These are phyloP conservation scores for Axis porcinus DNA, from an alignment of 2,113 vertebrate species.

Conservation along the genomic window DNA sequence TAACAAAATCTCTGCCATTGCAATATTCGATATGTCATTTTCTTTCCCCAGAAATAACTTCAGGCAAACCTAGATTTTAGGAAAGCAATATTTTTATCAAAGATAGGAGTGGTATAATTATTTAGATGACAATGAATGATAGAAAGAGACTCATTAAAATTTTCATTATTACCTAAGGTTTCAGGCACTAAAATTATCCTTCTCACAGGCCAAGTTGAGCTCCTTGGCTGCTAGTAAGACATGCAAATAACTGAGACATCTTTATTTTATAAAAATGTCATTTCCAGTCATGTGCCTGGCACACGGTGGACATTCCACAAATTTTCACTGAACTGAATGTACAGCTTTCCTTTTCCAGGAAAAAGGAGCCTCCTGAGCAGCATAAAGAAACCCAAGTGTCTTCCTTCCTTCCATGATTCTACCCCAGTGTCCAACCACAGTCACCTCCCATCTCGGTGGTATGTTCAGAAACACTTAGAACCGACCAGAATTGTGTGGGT, in stretches of 20 bases:
- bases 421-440: neutral
- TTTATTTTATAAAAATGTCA: constrained; percentile 51
- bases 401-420: neutral
- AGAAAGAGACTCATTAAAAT: neutral
- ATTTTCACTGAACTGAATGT: neutral
- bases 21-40: neutral
- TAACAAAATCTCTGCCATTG: neutral
- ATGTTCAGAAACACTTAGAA: neutral
- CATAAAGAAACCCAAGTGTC: neutral
- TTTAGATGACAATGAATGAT: neutral
- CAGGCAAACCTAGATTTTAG: neutral
- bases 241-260: constrained; percentile 40
- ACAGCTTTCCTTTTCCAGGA: neutral
- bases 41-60: neutral
- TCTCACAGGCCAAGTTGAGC: neutral
- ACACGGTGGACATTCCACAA: constrained; percentile 26
- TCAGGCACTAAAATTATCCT: constrained; percentile 31
- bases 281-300: constrained; percentile 36
- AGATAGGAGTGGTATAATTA: neutral
- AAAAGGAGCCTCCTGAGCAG: neutral
- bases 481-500: neutral
- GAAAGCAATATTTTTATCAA: neutral
- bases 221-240: neutral
- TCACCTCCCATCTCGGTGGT: neutral
- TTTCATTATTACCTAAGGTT: neutral